A percentile compares a stretch with the other conserved stretches of the same genome.
These are phyloP conservation scores for Euclidia mi DNA, from an alignment of 2,888 invertebrate species.

Conservation along the genomic window DNA sequence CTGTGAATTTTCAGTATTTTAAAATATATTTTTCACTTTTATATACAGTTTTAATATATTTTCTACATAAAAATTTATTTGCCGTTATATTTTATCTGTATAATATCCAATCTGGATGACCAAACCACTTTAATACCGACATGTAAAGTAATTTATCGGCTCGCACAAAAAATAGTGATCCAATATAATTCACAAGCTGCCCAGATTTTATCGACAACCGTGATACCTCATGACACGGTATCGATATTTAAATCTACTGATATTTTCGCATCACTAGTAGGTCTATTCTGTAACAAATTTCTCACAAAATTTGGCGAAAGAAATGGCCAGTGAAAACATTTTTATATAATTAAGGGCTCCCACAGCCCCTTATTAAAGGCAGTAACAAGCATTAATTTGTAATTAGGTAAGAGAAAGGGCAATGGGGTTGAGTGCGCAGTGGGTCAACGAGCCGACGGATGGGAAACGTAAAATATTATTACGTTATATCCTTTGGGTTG, in stretches of 20 bases:
- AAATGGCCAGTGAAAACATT: conserved; percentile 40
- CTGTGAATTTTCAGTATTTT: too few species aligned
- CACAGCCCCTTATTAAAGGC: conserved; percentile 38
- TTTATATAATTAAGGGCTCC: conserved; percentile 42
- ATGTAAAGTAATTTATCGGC: background rate
- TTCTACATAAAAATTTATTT: too few species aligned
- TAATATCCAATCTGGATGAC: too few species aligned
- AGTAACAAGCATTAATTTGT: conserved; percentile 51
- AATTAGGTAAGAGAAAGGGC: conserved; percentile 47
- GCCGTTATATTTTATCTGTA: too few species aligned
- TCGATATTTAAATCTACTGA: too few species aligned
- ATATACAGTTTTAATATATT: too few species aligned
- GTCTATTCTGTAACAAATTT: conserved; percentile 36
- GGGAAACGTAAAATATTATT: conserved; percentile 27
- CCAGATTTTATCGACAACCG: too few species aligned
- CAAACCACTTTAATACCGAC: conserved; percentile 1
- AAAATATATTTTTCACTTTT: too few species aligned
- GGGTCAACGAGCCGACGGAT: conserved; percentile 17
- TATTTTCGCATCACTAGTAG: conserved; percentile 34
- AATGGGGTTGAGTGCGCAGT: conserved; percentile 19
- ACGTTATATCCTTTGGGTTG: conserved; percentile 27
- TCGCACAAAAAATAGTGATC: background rate
- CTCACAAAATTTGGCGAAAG: conserved; percentile 29
- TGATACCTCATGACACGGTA: too few species aligned
- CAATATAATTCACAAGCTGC: conserved; percentile 16